These are phyloP conservation scores for Psittacula echo DNA, from an alignment of 2,797 vertebrate species.

Conservation along the genomic window DNA sequence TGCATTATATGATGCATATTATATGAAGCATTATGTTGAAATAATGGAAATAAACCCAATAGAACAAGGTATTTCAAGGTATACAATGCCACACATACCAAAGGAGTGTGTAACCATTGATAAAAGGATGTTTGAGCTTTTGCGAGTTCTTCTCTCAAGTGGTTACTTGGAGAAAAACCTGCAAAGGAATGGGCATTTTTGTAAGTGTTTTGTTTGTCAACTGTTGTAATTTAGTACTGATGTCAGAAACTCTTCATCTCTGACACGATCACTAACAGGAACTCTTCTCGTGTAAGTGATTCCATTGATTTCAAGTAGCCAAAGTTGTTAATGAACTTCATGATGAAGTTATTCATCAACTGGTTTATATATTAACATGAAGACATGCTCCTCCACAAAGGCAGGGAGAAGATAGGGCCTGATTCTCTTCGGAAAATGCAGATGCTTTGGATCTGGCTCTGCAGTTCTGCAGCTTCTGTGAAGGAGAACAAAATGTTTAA, in stretches of 20 bases:
- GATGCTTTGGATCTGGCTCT: neutral
- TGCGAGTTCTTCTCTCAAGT: neutral
- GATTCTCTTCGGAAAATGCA: neutral
- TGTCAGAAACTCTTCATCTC: neutral
- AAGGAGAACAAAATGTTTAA: conserved; percentile 1
- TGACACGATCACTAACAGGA: neutral
- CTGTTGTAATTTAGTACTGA: neutral
- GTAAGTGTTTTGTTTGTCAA: neutral
- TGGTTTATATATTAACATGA: neutral
- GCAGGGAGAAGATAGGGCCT: neutral
- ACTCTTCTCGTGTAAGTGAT: neutral
- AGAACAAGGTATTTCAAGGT: neutral
- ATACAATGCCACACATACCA: neutral
- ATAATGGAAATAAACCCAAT: neutral
- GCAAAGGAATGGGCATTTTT: neutral
- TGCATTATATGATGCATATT: neutral
- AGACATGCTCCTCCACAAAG: neutral
- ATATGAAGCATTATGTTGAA: neutral
- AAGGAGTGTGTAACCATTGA: neutral
- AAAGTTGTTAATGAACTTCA: neutral
- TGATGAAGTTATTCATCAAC: neutral
- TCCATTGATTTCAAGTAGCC: neutral
- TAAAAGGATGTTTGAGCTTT: neutral
- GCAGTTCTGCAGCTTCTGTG: neutral
- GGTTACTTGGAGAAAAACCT: neutral